Evolutionary conservation across 2,797 vertebrate species (phyloP).

Genomic region (Anisognathus igniventris): DNA sequence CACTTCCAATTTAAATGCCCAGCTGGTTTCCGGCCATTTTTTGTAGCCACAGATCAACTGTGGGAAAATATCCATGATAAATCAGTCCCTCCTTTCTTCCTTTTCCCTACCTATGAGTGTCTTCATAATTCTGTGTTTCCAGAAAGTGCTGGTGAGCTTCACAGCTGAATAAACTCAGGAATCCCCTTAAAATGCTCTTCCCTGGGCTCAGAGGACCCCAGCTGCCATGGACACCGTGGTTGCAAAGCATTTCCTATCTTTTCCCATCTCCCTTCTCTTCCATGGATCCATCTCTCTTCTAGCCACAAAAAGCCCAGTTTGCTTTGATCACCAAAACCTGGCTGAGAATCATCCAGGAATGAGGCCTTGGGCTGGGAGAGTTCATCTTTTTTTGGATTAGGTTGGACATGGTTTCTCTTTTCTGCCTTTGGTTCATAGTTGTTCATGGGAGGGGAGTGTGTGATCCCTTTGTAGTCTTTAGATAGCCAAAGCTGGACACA

Average conservation of each 20-base stretch:
- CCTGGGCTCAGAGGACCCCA: not conserved
- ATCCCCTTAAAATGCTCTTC: not conserved
- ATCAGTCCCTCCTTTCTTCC: not conserved
- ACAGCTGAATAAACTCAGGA: not conserved
- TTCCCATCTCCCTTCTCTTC: not conserved
- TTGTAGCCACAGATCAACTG: not conserved
- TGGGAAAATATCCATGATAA: not conserved
- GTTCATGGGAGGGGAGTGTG: not conserved
- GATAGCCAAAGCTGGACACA: not conserved
- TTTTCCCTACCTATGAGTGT: not conserved
- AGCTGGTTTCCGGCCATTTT: slow-evolving; percentile 49
- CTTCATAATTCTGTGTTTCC: not conserved
- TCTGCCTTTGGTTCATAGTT: not conserved
- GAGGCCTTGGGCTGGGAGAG: accelerated
- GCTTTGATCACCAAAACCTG: not conserved
- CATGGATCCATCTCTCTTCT: not conserved
- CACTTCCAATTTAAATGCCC: slow-evolving; percentile 9
- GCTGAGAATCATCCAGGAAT: not conserved
- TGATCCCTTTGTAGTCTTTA: not conserved
- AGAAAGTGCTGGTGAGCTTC: not conserved
- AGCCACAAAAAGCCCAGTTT: not conserved
- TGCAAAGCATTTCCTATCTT: not conserved
- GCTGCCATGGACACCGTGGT: accelerated
- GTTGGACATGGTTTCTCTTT: not conserved
- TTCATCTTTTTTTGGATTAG: not conserved